phyloP scores from a whole-genome alignment of 1,140 invertebrate species.

The Heterodera carotae region DNA sequence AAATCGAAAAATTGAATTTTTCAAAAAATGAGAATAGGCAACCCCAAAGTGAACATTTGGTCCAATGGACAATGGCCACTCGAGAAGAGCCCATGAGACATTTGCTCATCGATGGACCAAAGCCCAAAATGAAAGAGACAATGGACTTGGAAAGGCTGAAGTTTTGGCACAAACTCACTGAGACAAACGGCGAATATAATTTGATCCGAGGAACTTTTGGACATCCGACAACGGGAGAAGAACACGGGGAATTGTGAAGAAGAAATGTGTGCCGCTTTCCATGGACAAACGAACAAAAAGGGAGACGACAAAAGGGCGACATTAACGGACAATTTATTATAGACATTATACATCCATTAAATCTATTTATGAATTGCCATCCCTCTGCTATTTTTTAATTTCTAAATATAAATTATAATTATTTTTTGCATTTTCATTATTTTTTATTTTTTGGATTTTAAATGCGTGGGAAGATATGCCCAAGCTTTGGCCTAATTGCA shows the following conservation, averaged over 20 bases:
- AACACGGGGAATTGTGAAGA: conserved; percentile 31
- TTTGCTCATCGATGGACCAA: conserved; percentile 29
- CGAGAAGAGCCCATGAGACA: conserved; percentile 25
- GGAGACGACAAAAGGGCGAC: too few relatives aligned
- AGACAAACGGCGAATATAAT: conserved; percentile 27
- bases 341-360: too few relatives aligned
- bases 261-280: too few relatives aligned
- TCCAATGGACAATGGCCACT: conserved; percentile 18
- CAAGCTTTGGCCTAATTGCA: too few relatives aligned
- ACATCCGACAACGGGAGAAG: background rate
- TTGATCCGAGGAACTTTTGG: conserved; percentile 24
- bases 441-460: too few relatives aligned
- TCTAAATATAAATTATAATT: too few relatives aligned
- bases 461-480: too few relatives aligned
- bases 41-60: background rate
- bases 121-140: conserved; percentile 9
- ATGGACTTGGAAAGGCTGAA: conserved; percentile 18
- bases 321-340: too few relatives aligned
- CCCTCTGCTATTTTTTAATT: too few relatives aligned
- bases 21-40: conserved; percentile 7
- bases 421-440: too few relatives aligned
- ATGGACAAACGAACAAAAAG: too few relatives aligned
- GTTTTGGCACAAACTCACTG: conserved; percentile 32
- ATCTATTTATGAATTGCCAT: too few relatives aligned
- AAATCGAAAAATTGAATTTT: background rate